Conservation (phyloP, 2,888 invertebrate genomes). For the Therioaphis trifolii region DNA sequence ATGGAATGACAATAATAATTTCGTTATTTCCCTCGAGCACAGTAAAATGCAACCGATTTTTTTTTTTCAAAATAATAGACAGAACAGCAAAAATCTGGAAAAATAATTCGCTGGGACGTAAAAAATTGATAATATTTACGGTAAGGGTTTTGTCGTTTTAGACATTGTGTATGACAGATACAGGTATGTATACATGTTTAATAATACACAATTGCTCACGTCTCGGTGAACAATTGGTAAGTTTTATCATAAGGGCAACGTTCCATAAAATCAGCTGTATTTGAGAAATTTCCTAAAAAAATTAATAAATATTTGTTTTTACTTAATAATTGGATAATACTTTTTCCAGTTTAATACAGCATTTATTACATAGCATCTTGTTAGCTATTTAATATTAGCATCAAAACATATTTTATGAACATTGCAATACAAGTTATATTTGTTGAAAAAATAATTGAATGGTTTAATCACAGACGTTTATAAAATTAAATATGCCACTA, state of each 20-base stretch:
- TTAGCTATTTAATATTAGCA: too few species aligned
- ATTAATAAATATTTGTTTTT: too few species aligned
- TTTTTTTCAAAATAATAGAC: conserved; percentile 26
- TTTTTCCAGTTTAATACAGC: too few species aligned
- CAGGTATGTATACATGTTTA: conserved; percentile 39
- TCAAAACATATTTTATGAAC: too few species aligned
- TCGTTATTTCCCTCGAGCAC: conserved; percentile 26
- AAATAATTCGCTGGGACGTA: conserved; percentile 27
- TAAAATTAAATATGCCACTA: too few species aligned
- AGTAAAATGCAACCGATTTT: neutral
- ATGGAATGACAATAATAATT: conserved; percentile 41
- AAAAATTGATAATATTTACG: conserved; percentile 50
- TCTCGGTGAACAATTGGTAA: conserved; percentile 38
- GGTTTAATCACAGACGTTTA: too few species aligned
- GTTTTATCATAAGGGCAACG: conserved; percentile 37
- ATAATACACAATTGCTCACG: conserved; percentile 35
- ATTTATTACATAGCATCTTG: too few species aligned
- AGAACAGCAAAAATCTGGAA: conserved; percentile 44
- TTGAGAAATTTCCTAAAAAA: neutral
- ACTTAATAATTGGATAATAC: too few species aligned
- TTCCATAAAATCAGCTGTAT: conserved; percentile 41
- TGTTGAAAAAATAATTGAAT: too few species aligned
- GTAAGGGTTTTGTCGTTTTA: conserved; percentile 30
- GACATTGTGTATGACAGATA: conserved; percentile 46
- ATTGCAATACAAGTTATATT: too few species aligned